Conservation (phyloP, 2,113 vertebrate species). For the Phalacrocorax aristotelis region DNA sequence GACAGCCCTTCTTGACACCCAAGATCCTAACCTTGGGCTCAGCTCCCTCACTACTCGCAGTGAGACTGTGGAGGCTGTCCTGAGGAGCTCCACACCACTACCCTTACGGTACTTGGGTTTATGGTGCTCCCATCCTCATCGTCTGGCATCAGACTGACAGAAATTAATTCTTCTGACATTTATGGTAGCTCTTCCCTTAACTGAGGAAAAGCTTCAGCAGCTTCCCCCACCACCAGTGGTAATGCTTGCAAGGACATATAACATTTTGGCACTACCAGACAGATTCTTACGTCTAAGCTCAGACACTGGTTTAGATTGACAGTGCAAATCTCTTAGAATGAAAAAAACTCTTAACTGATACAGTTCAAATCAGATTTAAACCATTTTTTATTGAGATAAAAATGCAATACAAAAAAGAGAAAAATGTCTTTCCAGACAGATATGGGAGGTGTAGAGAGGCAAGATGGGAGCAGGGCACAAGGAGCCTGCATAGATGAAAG, state of each 20-base stretch:
- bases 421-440: neutral
- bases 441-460: neutral
- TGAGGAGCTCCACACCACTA: neutral
- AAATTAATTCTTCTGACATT: neutral
- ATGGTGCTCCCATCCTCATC: neutral
- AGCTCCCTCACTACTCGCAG: neutral
- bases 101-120: neutral
- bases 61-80: neutral
- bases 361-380: neutral
- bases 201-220: neutral
- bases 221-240: neutral
- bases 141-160: neutral
- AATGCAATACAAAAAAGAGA: neutral
- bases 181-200: neutral
- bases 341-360: neutral
- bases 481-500: neutral
- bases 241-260: neutral
- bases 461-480: neutral
- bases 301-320: neutral
- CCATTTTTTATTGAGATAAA: neutral
- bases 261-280: neutral
- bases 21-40: neutral
- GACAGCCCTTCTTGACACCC: neutral
- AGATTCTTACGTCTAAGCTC: neutral
- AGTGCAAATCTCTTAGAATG: neutral